A percentile compares a stretch with the other conserved stretches of the same genome.
These are phyloP conservation scores for Syngnathus rostellatus DNA, from an alignment of 2,797 vertebrate genomes.

Conservation along the genomic window DNA sequence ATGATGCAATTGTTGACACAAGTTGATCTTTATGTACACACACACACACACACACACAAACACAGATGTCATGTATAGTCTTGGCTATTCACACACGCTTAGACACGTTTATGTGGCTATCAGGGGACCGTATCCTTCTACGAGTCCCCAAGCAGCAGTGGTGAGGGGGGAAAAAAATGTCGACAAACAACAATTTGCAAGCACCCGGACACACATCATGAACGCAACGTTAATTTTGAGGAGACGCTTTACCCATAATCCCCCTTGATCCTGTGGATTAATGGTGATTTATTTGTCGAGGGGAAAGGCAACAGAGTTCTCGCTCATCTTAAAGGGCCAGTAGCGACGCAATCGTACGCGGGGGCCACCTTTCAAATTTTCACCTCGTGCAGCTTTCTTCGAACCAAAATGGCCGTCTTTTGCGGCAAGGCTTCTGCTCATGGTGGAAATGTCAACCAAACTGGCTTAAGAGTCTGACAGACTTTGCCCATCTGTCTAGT, in stretches of 20 bases:
- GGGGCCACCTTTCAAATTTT: not conserved
- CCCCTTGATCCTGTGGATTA: slow-evolving; percentile 31
- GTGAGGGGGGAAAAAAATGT: no score
- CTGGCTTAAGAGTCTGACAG: not conserved
- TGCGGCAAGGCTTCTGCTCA: not conserved
- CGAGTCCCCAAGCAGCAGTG: no score
- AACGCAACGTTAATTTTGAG: slow-evolving; percentile 12
- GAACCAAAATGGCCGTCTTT: not conserved
- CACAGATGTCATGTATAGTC: no score
- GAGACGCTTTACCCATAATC: slow-evolving; percentile 30
- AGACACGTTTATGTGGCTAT: no score
- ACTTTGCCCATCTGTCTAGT: not conserved
- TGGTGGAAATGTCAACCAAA: not conserved
- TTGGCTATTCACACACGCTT: no score
- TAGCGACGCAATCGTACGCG: not conserved
- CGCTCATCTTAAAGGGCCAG: not conserved
- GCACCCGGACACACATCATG: not conserved
- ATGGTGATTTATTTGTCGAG: slow-evolving; percentile 12
- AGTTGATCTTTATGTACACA: no score
- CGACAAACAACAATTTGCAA: no score
- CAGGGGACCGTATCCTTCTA: no score
- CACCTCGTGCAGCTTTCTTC: not conserved
- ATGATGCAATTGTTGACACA: no score
- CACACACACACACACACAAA: no score
- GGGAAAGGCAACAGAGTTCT: not conserved